Evolutionary conservation across 92 coral and sea anemone genomes (phyloP).

Genomic region (Anthopleura xanthogrammica): DNA sequence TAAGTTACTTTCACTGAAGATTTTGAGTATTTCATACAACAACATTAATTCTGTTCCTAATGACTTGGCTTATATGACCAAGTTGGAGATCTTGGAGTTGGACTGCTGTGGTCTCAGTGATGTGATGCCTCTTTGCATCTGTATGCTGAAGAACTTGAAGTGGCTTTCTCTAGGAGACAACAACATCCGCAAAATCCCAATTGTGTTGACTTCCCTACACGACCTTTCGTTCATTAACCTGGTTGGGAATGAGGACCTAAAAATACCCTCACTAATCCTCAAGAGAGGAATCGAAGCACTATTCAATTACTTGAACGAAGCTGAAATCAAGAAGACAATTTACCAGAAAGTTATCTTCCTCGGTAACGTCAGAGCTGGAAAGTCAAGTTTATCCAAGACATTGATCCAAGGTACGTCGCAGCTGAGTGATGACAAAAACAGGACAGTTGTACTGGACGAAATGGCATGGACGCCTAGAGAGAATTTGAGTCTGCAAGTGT

Average conservation of each 20-base stretch:
- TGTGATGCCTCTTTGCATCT: slow-evolving; percentile 31
- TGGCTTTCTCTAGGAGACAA: slow-evolving; percentile 49
- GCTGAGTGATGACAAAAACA: slow-evolving; percentile 44
- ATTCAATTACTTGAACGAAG: slow-evolving; percentile 36
- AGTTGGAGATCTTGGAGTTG: slow-evolving; percentile 38
- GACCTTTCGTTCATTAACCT: slow-evolving; percentile 34
- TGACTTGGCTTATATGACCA: slow-evolving; percentile 17
- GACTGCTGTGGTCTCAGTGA: slow-evolving; percentile 36
- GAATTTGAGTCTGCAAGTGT: slow-evolving; percentile 42
- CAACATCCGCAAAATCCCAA: slow-evolving; percentile 35
- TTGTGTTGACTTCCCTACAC: slow-evolving; percentile 17
- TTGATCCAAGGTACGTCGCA: slow-evolving; percentile 31
- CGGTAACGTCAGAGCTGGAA: slow-evolving; percentile 66
- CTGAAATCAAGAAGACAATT: slow-evolving; percentile 26
- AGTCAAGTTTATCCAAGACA: slow-evolving; percentile 57
- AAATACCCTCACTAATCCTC: slow-evolving; percentile 24
- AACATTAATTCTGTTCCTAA: slow-evolving; percentile 21
- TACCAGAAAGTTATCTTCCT: slow-evolving; percentile 57
- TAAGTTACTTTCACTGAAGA: slow-evolving; percentile 27
- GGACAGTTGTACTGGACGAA: slow-evolving; percentile 60
- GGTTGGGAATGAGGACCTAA: slow-evolving; percentile 25
- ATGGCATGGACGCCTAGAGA: slow-evolving; percentile 51
- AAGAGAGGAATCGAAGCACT: slow-evolving; percentile 51
- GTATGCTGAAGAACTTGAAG: slow-evolving; percentile 26
- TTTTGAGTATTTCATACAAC: slow-evolving; percentile 37